phyloP scores from a whole-genome alignment of 30 jellyfish, hydroid and myxozoan species.

The Rhopilema esculentum region DNA sequence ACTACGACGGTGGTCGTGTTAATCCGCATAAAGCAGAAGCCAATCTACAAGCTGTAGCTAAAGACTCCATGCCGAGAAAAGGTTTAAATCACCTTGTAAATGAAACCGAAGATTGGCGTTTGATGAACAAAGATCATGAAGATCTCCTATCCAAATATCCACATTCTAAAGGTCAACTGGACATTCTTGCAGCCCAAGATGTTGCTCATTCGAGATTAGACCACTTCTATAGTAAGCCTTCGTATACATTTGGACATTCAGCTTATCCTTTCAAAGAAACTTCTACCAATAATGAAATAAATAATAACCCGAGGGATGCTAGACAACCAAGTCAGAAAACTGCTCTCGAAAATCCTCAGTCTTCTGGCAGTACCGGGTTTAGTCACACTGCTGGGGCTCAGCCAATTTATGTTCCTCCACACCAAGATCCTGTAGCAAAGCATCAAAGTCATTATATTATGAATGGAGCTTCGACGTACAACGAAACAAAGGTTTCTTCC shows the following conservation, averaged over 20 bases:
- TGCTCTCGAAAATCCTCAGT: background rate
- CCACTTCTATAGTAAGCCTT: background rate
- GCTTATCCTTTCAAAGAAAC: background rate
- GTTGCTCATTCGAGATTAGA: background rate
- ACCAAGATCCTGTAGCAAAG: background rate
- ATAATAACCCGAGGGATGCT: background rate
- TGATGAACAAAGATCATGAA: background rate
- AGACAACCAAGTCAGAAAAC: background rate
- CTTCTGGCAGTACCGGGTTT: background rate
- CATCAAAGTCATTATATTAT: background rate
- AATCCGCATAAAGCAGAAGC: background rate
- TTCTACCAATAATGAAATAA: background rate
- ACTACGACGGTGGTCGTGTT: background rate
- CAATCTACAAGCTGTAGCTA: background rate
- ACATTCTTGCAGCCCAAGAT: background rate
- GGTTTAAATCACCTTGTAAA: background rate
- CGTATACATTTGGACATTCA: background rate
- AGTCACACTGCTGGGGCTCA: background rate
- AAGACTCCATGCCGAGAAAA: background rate
- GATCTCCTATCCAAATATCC: background rate
- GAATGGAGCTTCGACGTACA: background rate
- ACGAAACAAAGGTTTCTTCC: background rate
- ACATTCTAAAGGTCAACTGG: background rate
- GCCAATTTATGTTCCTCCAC: background rate
- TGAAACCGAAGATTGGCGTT: background rate